Base-by-base conservation (phyloP, 2,888 invertebrate species). In the Ectemnius lituratus region DNA sequence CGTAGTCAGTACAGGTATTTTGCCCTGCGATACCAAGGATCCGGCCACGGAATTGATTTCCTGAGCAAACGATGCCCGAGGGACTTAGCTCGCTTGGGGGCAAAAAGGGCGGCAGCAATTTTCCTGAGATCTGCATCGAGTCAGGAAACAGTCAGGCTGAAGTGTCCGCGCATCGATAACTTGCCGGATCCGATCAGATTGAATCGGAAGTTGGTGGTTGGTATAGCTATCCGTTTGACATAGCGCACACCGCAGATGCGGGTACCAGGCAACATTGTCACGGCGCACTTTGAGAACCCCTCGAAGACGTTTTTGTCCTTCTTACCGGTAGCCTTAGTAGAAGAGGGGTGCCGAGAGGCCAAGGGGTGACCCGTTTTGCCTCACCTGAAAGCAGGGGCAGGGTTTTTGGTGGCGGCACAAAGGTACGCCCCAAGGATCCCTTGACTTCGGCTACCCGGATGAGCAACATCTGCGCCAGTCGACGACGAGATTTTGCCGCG, bases 391-490 rank as follows among this genome's bases (percentile, higher is more conserved):
- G 81, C 79, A 72, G 79, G 74, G 79, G 82, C 77, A 81, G 78
- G 79, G 75, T 85, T 84, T 85, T 84, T 76, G 80, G 80, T 72
- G 75, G 78, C 37, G 72, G 80, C 74, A 86, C 86, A 87, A 87
- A 86, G 84, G 82, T 87, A 77, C 76, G 75, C 82, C 84, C 83
- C 81, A 85, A 87, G 83, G 84, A 87, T 87, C 87, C 87, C 87
- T 88, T 88, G 88, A 88, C 88, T 14, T 16, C 81, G 84, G 78
- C 83, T 83, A 84, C 84, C 85, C 85, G 84, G 84, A 86, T 85
- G 83, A 84, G 82, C 85, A 84, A 85, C 88, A 88, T 87, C 88
- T 88, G 88, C 88, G 84, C 78, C 87, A 89, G 89, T 89, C 87
- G 84, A 72, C 81, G 78, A 77, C 81, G 83, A 85, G 89, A 89